Percentiles rank a stretch among this genome's conserved stretches.
Evolutionary conservation across 1,140 invertebrate species (phyloP).

Genomic region (Antheraea pernyi): DNA sequence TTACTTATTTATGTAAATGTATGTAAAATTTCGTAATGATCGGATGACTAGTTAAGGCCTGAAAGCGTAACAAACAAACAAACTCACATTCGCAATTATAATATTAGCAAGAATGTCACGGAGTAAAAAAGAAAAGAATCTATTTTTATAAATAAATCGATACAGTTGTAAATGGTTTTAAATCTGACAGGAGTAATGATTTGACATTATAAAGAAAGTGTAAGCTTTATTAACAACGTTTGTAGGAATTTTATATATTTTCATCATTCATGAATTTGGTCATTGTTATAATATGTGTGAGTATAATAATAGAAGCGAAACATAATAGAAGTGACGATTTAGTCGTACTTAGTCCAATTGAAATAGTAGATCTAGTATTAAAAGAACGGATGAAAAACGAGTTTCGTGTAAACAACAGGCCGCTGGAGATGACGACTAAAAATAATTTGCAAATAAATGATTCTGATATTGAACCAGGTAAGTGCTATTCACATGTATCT

Average conservation of each 20-base stretch:
- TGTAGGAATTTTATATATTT: not conserved
- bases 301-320: not conserved
- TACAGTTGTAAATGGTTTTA: too few relatives aligned
- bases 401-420: not conserved
- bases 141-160: too few relatives aligned
- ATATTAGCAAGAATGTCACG: too few relatives aligned
- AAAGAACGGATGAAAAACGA: constrained; percentile 29
- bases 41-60: too few relatives aligned
- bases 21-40: too few relatives aligned
- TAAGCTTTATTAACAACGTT: not conserved
- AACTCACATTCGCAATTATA: too few relatives aligned
- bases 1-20: too few relatives aligned
- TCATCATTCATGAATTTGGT: not conserved
- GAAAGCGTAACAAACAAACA: too few relatives aligned
- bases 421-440: not conserved
- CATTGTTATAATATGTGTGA: not conserved
- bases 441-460: not conserved
- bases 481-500: not conserved
- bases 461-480: not conserved
- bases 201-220: too few relatives aligned
- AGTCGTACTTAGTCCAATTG: constrained; percentile 24
- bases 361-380: constrained; percentile 35
- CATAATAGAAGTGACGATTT: not conserved
- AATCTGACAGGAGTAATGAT: not conserved
- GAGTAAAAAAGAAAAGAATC: too few relatives aligned